phyloP scores from a whole-genome alignment of 2,888 invertebrate species.

The Isoperla grammatica region DNA sequence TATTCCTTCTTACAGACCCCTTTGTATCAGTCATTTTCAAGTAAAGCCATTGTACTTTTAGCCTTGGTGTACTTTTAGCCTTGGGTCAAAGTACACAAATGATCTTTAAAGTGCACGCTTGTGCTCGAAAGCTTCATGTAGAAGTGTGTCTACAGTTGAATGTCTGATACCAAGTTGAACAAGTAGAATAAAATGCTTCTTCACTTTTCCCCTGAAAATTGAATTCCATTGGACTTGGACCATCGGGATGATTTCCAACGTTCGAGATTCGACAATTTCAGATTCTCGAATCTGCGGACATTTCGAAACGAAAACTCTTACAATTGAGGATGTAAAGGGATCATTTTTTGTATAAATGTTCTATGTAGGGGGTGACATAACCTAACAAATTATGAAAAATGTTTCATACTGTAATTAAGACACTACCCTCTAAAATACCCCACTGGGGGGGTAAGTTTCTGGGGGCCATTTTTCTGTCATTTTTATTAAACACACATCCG shows the following conservation, averaged over 20 bases:
- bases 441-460: conserved; percentile 5
- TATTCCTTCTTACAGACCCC: too few relatives aligned
- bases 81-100: too few relatives aligned
- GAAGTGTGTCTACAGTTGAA: too few relatives aligned
- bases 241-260: background rate
- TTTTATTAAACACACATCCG: conserved; percentile 6
- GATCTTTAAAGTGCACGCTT: too few relatives aligned
- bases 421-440: conserved; percentile 1
- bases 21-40: too few relatives aligned
- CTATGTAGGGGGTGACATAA: conserved; percentile 8
- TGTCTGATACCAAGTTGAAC: too few relatives aligned
- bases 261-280: background rate
- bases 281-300: background rate
- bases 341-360: conserved; percentile 14
- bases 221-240: background rate
- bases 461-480: conserved; percentile 18
- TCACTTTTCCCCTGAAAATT: background rate
- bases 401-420: conserved; percentile 1
- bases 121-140: too few relatives aligned
- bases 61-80: too few relatives aligned
- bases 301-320: background rate
- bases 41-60: too few relatives aligned
- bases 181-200: too few relatives aligned
- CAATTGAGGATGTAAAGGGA: background rate
- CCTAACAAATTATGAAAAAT: background rate